These are phyloP conservation scores for Dunckerocampus dactyliophorus DNA, from an alignment of 2,113 vertebrate genomes.

Conservation along the genomic window DNA sequence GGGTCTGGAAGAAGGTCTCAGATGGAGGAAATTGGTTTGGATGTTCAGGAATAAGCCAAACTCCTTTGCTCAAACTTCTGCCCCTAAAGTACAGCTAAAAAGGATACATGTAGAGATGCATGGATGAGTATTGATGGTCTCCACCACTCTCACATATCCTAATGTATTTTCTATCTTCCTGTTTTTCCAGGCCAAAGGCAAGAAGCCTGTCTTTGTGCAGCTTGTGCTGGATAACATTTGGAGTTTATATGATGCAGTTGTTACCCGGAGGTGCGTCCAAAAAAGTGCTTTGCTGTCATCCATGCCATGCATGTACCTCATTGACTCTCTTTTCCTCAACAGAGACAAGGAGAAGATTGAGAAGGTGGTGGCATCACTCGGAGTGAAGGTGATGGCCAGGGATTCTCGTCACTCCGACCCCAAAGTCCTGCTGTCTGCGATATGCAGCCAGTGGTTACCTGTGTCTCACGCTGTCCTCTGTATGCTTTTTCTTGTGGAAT, in stretches of 20 bases:
- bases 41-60: no score
- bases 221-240: conserved; percentile 95
- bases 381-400: conserved; percentile 80
- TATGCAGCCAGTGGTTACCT: conserved; percentile 94
- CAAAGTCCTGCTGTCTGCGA: conserved; percentile 89
- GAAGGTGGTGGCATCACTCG: conserved; percentile 87
- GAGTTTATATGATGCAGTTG: conserved; percentile 93
- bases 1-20: no score
- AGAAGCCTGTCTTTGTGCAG: conserved; percentile 94
- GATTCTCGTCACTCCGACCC: conserved; percentile 88
- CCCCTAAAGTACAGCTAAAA: no score
- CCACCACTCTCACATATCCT: not conserved
- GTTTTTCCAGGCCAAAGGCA: conserved; percentile 84
- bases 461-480: conserved; percentile 87
- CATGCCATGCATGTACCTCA: not conserved
- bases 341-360: conserved; percentile 95
- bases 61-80: no score
- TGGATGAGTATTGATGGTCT: not conserved
- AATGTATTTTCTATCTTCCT: conserved; percentile 10
- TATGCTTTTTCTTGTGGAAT: conserved; percentile 75
- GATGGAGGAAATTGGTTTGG: no score
- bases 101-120: no score
- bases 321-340: conserved; percentile 2
- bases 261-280: conserved; percentile 78
- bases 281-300: conserved; percentile 3